Evolutionary conservation across 2,888 invertebrate species (phyloP), one percentile per base, ranked within the genome.

Genomic region (Diaperis boleti): DNA sequence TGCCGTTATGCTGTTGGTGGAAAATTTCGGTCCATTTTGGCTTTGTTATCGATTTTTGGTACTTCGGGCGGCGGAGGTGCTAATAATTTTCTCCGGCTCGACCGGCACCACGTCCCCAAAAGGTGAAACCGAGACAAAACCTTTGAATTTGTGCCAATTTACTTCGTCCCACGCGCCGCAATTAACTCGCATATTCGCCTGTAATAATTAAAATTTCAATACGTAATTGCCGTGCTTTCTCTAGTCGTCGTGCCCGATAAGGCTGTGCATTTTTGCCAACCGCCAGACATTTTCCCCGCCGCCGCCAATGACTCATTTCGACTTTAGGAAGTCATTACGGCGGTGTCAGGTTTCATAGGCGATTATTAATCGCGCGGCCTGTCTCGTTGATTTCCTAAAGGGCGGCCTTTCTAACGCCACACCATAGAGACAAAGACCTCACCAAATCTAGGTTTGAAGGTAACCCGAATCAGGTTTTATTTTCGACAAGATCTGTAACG

Each of bases 201-300:
- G 49, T 45, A 49, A 49, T 59, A 59, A 59, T 59, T 59, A 59
- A 59, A 26, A 59, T 59, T 59, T 47, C 59, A 47, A 59, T 59
- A 37, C 59, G 49, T 59, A 49, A 59, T 59, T 59, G 59, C 59
- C 59, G 35, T 47, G 59, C 59, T 59, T 59, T 59, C 59, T 59
- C 59, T 49, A 37, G 45, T 59, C 59, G 31, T 33, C 59, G 49
- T 59, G 22, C 59, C 49, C 14, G 49, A 59, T 59, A 59, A 49
- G 59, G 59, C 26, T 41, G 6, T 15, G 11, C 10, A 59, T 59
- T 59, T 59, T 59, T 59, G 33, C 35, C 13, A 20, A 22, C 8
- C 13, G 13, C 44, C 56, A 45, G 56, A 56, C 44, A 22, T 45
- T 45, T 45, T 56, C 45, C 45, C 35, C 35, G 44, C 55, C 49